Base-by-base conservation (phyloP, 2,797 vertebrate genomes). In the Gouania willdenowi region DNA sequence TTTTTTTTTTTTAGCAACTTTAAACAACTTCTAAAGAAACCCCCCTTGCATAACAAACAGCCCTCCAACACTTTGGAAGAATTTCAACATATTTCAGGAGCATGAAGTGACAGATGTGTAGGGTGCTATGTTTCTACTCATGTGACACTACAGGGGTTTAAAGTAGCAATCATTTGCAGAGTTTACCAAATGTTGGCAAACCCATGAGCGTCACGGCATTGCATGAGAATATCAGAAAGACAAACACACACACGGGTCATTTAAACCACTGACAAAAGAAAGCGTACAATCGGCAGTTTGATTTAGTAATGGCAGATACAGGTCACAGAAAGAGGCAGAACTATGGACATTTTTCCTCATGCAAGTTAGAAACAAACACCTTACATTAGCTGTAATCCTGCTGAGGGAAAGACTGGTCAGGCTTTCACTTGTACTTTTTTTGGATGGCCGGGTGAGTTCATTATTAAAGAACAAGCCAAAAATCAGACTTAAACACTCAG, bases 221-320 rank as follows among this genome's bases (percentile, higher is more conserved):
- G 72, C 80, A 73, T 75, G 85, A 77, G 74, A 75, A 41, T 46
- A 76, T 77, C 56, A 61, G 30, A 81, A 69, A 65, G 42, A 73
- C 51, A 57, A n/a, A 47, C 67, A 66, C 70, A 79, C 63, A 79
- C 63, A 69, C 60, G 68, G 51, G 57, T 76, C 47, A 32, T 60
- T 71, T 39, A 70, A 70, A 66, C 59, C 59, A 68, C 71, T 68
- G 65, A 81, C 44, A 51, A 60, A 82, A 54, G 23, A 45, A 78
- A 76, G 73, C 75, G 41, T 81, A 81, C 76, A 82, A 58, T 83
- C 76, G 82, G 77, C 83, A 88, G 85, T 81, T 82, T 75, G 66
- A 68, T 71, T 76, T 42, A 72, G 68, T 78, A 75, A 68, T 77
- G 71, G 76, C 74, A 85, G 75, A 81, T 69, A 76, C 58, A 68